Evolutionary conservation across 2,888 invertebrate species (phyloP).

Genomic region (Frankliniella fusca): DNA sequence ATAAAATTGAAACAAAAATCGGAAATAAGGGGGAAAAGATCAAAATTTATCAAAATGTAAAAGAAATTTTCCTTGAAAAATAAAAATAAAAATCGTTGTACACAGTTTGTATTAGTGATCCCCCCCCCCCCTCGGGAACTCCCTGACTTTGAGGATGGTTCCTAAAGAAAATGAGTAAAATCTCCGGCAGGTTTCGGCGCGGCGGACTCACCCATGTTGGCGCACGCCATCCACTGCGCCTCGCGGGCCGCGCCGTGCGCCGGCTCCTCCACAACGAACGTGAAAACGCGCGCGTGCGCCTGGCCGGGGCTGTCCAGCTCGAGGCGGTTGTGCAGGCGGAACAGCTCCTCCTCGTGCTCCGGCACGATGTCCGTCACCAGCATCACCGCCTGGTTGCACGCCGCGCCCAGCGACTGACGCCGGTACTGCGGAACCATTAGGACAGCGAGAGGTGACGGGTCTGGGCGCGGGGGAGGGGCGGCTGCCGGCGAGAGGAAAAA

Average conservation of each 20-base stretch:
- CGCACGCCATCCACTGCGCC: conserved; percentile 13
- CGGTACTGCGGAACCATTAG: not conserved
- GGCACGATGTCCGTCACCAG: conserved; percentile 16
- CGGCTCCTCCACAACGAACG: not conserved
- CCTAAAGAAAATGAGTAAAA: too few species aligned
- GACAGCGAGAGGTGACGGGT: not conserved
- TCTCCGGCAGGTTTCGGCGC: too few species aligned
- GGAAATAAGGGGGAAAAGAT: too few species aligned
- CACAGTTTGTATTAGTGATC: too few species aligned
- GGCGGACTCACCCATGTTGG: not conserved
- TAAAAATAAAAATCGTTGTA: too few species aligned
- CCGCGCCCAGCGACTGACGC: not conserved
- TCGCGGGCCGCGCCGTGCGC: not conserved
- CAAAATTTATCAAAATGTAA: too few species aligned
- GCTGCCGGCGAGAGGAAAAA: too few species aligned
- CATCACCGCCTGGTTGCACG: conserved; percentile 10
- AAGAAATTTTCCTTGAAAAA: too few species aligned
- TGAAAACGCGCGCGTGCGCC: not conserved
- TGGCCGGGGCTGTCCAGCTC: not conserved
- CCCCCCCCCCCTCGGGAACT: not conserved
- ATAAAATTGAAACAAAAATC: too few species aligned
- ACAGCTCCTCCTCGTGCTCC: conserved; percentile 6
- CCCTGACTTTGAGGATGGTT: too few species aligned
- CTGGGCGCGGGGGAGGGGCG: not conserved
- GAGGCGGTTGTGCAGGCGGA: not conserved